phyloP scores from a whole-genome alignment of 2,888 invertebrate species.

The Temnothorax rugatulus region DNA sequence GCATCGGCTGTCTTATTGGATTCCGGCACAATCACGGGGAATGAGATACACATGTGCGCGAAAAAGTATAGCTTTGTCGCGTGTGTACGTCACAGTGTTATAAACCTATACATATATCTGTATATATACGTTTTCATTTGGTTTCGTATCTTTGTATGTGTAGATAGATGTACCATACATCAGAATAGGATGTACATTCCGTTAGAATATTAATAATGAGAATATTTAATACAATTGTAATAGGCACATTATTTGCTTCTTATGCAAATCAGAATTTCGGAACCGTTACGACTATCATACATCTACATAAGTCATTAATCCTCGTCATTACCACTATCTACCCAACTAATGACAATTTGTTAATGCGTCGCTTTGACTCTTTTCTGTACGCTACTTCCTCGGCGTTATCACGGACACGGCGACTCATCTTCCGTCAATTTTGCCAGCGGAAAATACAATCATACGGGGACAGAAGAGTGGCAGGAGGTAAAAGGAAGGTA shows the following conservation, averaged over 20 bases:
- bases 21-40: constrained; percentile 77
- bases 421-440: constrained; percentile 51
- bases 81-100: constrained; percentile 17
- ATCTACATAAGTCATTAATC: neutral
- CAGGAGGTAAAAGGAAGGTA: constrained; percentile 70
- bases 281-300: neutral
- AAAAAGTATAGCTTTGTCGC: constrained; percentile 46
- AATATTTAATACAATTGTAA: neutral
- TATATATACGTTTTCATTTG: constrained; percentile 19
- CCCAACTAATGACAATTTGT: neutral
- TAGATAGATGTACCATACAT: neutral
- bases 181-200: neutral
- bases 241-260: neutral
- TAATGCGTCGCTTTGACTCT: constrained; percentile 1
- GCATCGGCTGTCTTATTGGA: constrained; percentile 84
- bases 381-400: neutral
- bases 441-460: constrained; percentile 57
- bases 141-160: neutral
- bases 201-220: neutral
- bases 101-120: neutral
- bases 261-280: neutral
- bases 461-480: constrained; percentile 64
- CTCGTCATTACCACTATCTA: neutral
- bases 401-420: constrained; percentile 22
- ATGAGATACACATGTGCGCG: constrained; percentile 50